Base-by-base conservation (phyloP, 2,888 invertebrate genomes). In the Nomada goodeniana region DNA sequence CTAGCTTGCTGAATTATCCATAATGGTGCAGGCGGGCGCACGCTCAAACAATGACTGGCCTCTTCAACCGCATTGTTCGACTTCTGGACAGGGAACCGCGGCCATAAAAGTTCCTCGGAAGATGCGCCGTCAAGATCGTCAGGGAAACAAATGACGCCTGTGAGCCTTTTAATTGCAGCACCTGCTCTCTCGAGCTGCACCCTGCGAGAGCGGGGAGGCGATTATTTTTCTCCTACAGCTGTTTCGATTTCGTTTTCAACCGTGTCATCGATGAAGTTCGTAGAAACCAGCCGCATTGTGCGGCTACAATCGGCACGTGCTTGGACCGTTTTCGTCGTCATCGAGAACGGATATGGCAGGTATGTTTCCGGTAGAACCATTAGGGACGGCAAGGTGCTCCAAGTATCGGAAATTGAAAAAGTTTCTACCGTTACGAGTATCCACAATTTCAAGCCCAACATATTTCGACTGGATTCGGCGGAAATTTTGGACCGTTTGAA, bases 91-190 rank as follows among this genome's bases (percentile, higher is more conserved):
- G 67, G 86, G 85, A 90, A 89, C 86, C 88, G 87, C 85, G 88
- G 86, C 88, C 89, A 84, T 90, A 91, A 91, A 92, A 90, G 87
- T 87, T 82, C 76, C 82, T 84, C 88, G 84, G 83, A 84, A 85
- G 85, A 89, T 87, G 82, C 63, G 77, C 86, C 88, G 87, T 88
- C 87, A 83, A 90, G 89, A 90, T 91, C 89, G 84, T 83, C 86
- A 82, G 84, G 89, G 84, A 90, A 91, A 91, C 90, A 90, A 92
- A 91, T 89, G 90, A 91, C 84, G 88, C 84, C 88, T 88, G 89
- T 81, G 86, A 88, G 86, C 80, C 84, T 91, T 91, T 92, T 92
- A 92, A 92, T 92, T 91, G 91, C 89, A 86, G 86, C 92, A 92
- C 92, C 92, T 92, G 92, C 90, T 85, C 79, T 64, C 47, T 20